Evolutionary conservation across 2,888 invertebrate species (phyloP).

Genomic region (Lasioglossum morio): DNA sequence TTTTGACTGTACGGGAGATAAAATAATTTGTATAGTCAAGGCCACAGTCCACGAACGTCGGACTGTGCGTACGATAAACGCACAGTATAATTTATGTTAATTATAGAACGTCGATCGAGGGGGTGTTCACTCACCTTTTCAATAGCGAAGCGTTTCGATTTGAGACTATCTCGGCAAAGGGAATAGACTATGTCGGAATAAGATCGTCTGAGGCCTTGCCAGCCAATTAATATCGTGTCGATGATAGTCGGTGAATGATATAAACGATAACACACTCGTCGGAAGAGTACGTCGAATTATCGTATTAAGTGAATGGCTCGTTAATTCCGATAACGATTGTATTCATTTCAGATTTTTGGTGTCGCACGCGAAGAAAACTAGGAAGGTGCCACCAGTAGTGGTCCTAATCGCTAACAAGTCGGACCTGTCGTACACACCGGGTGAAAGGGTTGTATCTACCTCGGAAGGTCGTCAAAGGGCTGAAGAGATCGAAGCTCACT

Average conservation of each 20-base stretch:
- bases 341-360: conserved; percentile 63
- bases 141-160: background rate
- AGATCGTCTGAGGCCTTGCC: background rate
- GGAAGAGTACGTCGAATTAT: background rate
- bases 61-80: background rate
- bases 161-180: background rate
- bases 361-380: conserved; percentile 66
- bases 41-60: background rate
- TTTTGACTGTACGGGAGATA: background rate
- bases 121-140: background rate
- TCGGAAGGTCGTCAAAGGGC: conserved; percentile 91
- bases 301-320: background rate
- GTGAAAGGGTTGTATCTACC: conserved; percentile 92
- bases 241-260: background rate
- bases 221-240: conserved; percentile 9
- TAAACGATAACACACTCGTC: background rate
- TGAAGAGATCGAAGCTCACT: conserved; percentile 92
- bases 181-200: background rate
- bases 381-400: conserved; percentile 84
- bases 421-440: conserved; percentile 87
- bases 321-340: background rate
- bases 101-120: background rate
- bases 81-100: background rate
- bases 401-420: conserved; percentile 93
- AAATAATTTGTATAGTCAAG: background rate